phyloP scores from a whole-genome alignment of 2,113 vertebrate genomes.

The Corvus cornix region DNA sequence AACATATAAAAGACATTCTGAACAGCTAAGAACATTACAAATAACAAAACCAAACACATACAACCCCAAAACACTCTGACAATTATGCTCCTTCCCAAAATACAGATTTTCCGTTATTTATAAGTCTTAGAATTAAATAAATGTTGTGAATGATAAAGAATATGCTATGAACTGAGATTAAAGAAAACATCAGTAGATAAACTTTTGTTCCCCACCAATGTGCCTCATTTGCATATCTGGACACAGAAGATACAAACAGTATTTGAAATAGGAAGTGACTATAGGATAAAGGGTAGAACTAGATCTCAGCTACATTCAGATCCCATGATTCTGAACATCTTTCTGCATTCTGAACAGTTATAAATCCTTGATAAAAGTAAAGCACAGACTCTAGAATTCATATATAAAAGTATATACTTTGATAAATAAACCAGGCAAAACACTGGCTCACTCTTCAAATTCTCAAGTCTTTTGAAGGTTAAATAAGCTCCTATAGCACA shows the following conservation, averaged over 20 bases:
- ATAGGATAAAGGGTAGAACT: background rate
- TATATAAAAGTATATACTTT: background rate
- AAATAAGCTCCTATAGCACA: background rate
- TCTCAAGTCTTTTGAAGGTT: background rate
- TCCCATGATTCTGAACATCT: background rate
- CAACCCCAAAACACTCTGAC: background rate
- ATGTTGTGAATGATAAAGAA: background rate
- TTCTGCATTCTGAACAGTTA: background rate
- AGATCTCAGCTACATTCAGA: background rate
- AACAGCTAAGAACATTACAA: background rate
- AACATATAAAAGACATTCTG: background rate
- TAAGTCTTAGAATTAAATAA: background rate
- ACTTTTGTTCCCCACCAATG: background rate
- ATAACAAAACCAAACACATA: background rate
- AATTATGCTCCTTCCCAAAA: background rate
- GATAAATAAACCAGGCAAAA: background rate
- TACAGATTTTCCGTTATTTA: background rate
- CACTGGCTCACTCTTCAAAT: background rate
- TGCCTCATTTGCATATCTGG: background rate
- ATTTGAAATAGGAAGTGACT: background rate
- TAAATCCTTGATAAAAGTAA: background rate
- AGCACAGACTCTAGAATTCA: background rate
- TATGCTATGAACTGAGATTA: background rate
- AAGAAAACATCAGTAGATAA: background rate
- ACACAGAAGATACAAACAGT: background rate